Evolutionary conservation across 2,113 vertebrate genomes (phyloP).

Genomic region (Tamias sibiricus): DNA sequence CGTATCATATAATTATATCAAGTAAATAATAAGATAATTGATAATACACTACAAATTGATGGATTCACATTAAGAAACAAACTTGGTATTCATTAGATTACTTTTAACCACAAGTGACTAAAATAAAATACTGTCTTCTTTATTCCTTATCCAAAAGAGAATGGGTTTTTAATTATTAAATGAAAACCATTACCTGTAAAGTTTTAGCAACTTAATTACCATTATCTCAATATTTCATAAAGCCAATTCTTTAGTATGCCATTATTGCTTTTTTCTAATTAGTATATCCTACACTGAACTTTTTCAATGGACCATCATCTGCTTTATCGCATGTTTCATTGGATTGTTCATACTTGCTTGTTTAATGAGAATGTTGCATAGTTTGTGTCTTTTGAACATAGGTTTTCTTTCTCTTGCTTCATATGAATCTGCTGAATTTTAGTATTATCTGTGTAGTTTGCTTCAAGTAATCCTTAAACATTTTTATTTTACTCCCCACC

Average conservation of each 20-base stretch:
- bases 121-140: constrained; percentile 27
- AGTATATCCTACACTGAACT: constrained; percentile 96
- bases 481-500: constrained; percentile 86
- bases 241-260: constrained; percentile 51
- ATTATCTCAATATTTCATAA: constrained; percentile 40
- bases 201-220: constrained; percentile 40
- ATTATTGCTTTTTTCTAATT: constrained; percentile 74
- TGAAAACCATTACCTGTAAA: not conserved
- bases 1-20: not conserved
- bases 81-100: constrained; percentile 48
- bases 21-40: constrained; percentile 39
- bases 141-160: constrained; percentile 34
- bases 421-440: constrained; percentile 97
- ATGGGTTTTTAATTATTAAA: not conserved
- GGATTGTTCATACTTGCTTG: constrained; percentile 99
- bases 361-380: constrained; percentile 99
- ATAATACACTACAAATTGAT: not conserved
- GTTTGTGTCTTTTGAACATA: constrained; percentile 98
- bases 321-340: constrained; percentile 99
- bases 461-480: constrained; percentile 95
- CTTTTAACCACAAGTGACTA: constrained; percentile 36
- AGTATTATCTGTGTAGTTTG: constrained; percentile 98
- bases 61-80: not conserved
- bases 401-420: constrained; percentile 97
- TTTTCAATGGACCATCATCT: constrained; percentile 94